Conservation (phyloP, 1,140 invertebrate species). For the Venturia canescens region DNA sequence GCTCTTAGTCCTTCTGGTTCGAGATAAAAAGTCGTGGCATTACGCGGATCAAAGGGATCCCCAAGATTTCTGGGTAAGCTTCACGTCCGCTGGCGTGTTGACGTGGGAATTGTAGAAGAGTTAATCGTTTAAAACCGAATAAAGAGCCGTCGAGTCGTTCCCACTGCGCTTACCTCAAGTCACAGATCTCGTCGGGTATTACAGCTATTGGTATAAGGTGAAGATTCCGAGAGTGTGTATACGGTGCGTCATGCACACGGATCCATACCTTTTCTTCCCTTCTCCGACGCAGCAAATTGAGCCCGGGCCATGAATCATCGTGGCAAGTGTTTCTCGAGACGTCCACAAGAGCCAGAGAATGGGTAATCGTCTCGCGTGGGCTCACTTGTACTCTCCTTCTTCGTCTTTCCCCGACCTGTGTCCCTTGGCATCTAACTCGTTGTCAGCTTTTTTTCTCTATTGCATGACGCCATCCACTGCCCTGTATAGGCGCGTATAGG, state of each 20-base stretch:
- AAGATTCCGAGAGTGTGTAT: not conserved
- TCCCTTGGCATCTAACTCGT: too few species aligned
- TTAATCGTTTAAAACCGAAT: conserved; percentile 13
- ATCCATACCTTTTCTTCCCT: not conserved
- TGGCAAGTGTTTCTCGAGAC: conserved; percentile 36
- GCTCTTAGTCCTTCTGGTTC: not conserved
- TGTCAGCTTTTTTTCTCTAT: too few species aligned
- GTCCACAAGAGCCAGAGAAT: conserved; percentile 10
- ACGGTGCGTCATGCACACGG: not conserved
- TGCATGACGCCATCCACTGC: too few species aligned
- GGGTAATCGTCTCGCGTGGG: conserved; percentile 19
- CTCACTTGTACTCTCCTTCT: not conserved
- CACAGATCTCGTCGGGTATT: conserved; percentile 2
- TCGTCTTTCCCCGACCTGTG: not conserved
- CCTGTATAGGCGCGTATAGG: too few species aligned
- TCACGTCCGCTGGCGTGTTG: not conserved
- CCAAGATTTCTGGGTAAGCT: conserved; percentile 1
- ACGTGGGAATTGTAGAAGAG: not conserved
- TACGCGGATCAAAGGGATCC: not conserved
- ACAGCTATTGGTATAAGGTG: conserved; percentile 15
- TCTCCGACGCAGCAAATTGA: not conserved
- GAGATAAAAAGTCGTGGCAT: not conserved
- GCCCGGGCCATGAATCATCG: conserved; percentile 20
- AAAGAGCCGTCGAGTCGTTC: not conserved
- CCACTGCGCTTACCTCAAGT: not conserved